Percentiles rank a stretch among this genome's conserved stretches.
phyloP scores from a whole-genome alignment of 2,797 vertebrate species.

The Ctenosaura bakeri region DNA sequence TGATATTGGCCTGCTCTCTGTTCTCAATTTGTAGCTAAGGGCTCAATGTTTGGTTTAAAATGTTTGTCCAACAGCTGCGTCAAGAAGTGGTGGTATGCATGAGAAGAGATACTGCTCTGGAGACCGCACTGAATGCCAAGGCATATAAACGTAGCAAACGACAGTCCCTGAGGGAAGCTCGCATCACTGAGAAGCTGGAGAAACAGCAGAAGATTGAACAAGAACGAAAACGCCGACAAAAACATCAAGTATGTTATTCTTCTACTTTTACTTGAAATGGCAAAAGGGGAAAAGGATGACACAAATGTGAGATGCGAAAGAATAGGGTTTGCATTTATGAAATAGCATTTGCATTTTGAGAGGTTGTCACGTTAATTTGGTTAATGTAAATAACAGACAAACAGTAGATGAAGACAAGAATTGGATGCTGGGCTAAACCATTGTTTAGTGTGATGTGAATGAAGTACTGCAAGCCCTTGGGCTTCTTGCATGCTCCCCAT shows the following conservation, averaged over 20 bases:
- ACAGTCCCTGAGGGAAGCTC: slow-evolving; percentile 93
- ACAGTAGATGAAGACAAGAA: neutral
- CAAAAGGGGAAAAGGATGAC: neutral
- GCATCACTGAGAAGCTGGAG: slow-evolving; percentile 98
- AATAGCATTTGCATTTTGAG: neutral
- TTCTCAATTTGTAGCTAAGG: neutral
- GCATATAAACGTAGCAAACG: slow-evolving; percentile 98
- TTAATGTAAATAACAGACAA: neutral
- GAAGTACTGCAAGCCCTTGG: neutral
- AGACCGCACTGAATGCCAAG: slow-evolving; percentile 95
- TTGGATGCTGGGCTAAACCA: too few species aligned
- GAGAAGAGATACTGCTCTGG: slow-evolving; percentile 94
- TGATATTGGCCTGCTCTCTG: too few species aligned
- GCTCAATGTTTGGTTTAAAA: neutral
- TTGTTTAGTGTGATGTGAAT: neutral
- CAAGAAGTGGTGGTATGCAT: slow-evolving; percentile 99
- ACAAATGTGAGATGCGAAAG: neutral
- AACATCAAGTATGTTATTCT: slow-evolving; percentile 88
- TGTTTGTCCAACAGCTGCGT: slow-evolving; percentile 84
- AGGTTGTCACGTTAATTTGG: too few species aligned
- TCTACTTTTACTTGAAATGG: neutral
- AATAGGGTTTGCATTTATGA: neutral
- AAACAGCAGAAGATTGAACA: slow-evolving; percentile 99
- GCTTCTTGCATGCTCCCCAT: neutral
- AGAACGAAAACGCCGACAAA: slow-evolving; percentile 95